phyloP scores from a whole-genome alignment of 2,888 invertebrate species.

The Parapristionchus giblindavisi region DNA sequence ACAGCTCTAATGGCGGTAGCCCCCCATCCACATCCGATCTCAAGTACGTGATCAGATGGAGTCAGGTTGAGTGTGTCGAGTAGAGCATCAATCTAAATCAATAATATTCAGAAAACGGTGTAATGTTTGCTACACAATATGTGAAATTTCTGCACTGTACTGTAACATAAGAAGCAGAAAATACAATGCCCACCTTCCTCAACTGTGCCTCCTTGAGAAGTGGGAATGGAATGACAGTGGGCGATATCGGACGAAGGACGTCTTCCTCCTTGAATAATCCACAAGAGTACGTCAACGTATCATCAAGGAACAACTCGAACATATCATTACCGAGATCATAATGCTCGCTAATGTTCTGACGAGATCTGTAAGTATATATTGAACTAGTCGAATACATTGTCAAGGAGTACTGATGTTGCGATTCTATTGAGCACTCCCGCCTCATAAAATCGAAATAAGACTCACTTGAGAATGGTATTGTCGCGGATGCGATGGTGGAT shows the following conservation, averaged over 20 bases:
- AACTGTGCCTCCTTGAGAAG: conserved; percentile 51
- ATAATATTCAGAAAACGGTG: too few relatives aligned
- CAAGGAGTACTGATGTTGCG: background rate
- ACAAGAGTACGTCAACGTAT: conserved; percentile 63
- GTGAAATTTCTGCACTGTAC: too few relatives aligned
- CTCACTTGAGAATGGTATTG: conserved; percentile 47
- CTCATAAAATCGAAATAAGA: background rate
- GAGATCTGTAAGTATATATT: background rate
- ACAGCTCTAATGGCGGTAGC: conserved; percentile 59
- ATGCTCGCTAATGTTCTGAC: conserved; percentile 49
- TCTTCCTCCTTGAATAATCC: conserved; percentile 51
- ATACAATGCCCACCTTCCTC: conserved; percentile 45
- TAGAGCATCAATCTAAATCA: conserved; percentile 47
- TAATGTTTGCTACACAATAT: too few relatives aligned
- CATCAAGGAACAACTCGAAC: conserved; percentile 62
- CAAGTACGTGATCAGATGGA: conserved; percentile 57
- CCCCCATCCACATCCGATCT: conserved; percentile 67
- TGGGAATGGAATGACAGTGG: background rate
- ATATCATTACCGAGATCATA: conserved; percentile 66
- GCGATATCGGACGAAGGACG: background rate
- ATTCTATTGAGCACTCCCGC: background rate
- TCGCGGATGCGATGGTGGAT: conserved; percentile 54
- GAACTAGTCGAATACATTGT: background rate
- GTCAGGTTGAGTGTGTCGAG: conserved; percentile 51
- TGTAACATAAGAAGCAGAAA: background rate